Base-by-base conservation (phyloP, 2,797 vertebrate species). In the Phyllotis vaccarum region DNA sequence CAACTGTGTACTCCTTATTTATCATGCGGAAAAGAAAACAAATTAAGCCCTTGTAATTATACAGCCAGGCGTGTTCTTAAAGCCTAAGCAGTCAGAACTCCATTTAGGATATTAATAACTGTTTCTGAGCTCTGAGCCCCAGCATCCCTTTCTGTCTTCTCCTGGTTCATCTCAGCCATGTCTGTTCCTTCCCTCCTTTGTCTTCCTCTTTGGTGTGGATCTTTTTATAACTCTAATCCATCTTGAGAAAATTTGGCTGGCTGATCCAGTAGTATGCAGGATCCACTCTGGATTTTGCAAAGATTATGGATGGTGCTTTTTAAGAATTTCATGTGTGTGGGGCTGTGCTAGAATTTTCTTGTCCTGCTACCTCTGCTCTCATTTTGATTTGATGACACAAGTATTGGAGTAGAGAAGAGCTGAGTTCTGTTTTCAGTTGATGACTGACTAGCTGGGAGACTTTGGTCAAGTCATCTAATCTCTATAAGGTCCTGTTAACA, bases 41-140 rank as follows among this genome's bases (percentile, higher is more conserved):
- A 98, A 98, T 98, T 98, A 98, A 98, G 97, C 93, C 88, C 96
- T 96, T 96, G 97, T 98, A 98, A 98, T 98, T 98, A 98, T 85
- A 97, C 94, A 98, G 97, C 92, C 95, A 97, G 96, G 90, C 97
- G 79, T 96, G 95, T 95, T 97, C 98, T 98, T 98, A 98, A 97
- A 97, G 96, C 94, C 93, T 97, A 97, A 98, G 97, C 86, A 98
- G 97, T 97, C 97, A 97, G 97, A 97, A 97, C 97, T 97, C 98
- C 97, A 76, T 97, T 98, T 97, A 97, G 97, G 97, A 98, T 98
- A 98, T 98, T 98, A 98, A 98, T 98, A 98, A 98, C 98, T 90
- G 40, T 52, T 96, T 96, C 96, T 86, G 58, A 91, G 78, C 95
- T 92, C 90, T 83, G 93, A 96, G 85, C 82, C 64, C 81, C 82